Base-by-base conservation (phyloP, 2,797 vertebrate species). In the Oreochromis grahami region DNA sequence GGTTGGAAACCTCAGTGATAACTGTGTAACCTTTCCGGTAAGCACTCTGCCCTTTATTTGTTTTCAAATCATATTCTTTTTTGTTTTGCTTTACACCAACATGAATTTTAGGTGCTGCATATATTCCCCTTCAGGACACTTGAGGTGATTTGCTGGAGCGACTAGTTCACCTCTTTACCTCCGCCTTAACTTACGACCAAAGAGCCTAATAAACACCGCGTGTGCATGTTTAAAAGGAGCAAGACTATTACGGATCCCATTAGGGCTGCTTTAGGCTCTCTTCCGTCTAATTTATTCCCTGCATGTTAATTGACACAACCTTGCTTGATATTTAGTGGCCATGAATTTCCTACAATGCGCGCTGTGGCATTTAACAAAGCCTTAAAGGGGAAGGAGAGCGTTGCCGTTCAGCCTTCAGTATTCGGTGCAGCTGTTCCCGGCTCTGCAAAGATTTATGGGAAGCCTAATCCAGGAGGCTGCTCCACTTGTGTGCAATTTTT, bases 1-100 rank as follows among this genome's bases (percentile, higher is more conserved):
- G 90, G 92, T 88, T 58, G 93, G 91, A 91, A 92, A 89, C 90
- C 89, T 88, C 58, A 14, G 80, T 80, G 89, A 93, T 93, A 86
- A 89, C 90, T 87, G 92, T 80, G 91, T 88, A 91, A 95, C 94
- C 94, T 95, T 94, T 95, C 82, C 87, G 84, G 63, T 72, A 76
- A 90, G 84, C 89, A 80, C 85, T 85, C 78, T 93, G 91, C 78
- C 93, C 89, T 92, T 94, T 92, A 84, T 92, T 94, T 91, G 88
- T 88, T 90, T 90, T 92, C 83, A 77, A 84, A 84, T 92, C 87
- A 76, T 78, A 86, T 90, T 86, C 63, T 86, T 78, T 56, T 89
- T 79, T 85, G 77, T 85, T 91, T 88, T 78, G 63, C 76, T 83
- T 87, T 77, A 76, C 86, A 83, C 77, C 82, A 70, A 80, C 90